phyloP scores from a whole-genome alignment of 2,888 invertebrate genomes.

The Drosophila birchii region DNA sequence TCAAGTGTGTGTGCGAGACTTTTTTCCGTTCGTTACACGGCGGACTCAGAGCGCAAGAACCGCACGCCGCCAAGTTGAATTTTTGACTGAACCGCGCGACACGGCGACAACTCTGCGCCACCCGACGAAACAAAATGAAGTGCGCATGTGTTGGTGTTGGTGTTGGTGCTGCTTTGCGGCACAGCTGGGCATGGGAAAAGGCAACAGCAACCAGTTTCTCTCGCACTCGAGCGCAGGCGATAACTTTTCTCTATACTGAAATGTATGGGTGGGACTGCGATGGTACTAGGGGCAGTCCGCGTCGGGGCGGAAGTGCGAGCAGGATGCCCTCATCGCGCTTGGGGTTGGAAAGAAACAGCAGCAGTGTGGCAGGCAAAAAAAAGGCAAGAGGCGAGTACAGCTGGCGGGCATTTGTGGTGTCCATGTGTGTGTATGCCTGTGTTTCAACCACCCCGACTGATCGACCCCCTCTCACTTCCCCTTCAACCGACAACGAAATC shows the following conservation, averaged over 20 bases:
- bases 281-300: constrained; percentile 26
- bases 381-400: constrained; percentile 69
- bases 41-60: constrained; percentile 22
- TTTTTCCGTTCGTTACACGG: constrained; percentile 39
- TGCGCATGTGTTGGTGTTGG: constrained; percentile 64
- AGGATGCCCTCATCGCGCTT: constrained; percentile 43
- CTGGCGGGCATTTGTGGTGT: constrained; percentile 72
- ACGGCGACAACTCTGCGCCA: constrained; percentile 63
- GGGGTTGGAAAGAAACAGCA: constrained; percentile 71
- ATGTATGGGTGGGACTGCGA: constrained; percentile 50
- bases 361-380: constrained; percentile 47
- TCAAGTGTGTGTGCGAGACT: constrained; percentile 12
- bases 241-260: constrained; percentile 74
- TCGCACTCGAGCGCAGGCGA: constrained; percentile 28
- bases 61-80: constrained; percentile 17
- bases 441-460: constrained; percentile 35
- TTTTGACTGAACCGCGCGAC: constrained; percentile 22
- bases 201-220: constrained; percentile 55
- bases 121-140: constrained; percentile 70
- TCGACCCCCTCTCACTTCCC: constrained; percentile 33
- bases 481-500: constrained; percentile 47
- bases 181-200: constrained; percentile 52
- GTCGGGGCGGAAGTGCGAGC: constrained; percentile 38
- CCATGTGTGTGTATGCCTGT: constrained; percentile 43
- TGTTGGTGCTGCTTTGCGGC: constrained; percentile 29